Evolutionary conservation across 2,113 vertebrate genomes (phyloP), one percentile per base, ranked within the genome.

Genomic region (Ammodytes dubius): DNA sequence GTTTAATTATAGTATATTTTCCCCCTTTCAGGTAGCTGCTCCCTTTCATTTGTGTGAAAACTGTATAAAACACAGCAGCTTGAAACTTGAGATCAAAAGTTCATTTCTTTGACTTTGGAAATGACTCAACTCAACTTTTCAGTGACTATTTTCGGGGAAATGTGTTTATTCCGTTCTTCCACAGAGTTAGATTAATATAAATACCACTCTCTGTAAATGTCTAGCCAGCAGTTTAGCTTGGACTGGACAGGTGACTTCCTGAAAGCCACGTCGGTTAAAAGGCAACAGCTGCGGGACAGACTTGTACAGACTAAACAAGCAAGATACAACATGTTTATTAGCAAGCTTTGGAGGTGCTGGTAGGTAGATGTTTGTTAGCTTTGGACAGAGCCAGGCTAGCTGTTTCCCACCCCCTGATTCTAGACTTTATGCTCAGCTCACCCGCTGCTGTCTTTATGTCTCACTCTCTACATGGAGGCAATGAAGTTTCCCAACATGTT

Each of bases 321-420:
- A 68, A 79, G 61, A 72, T 2, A 7, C 40, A 1, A 73, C 47
- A 66, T 53, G 60, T 74, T 63, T 17, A 61, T 71, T 37, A 13
- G 6, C 11, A 0, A 78, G 35, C 11, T 47, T 27, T 53, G 37
- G n/a, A 70, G 15, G 10, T 39, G 39, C 56, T 49, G 42, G 13
- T 54, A 59, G 50, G 39, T n/a, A 5, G 53, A 64, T 43, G 27
- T 27, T 1, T 27, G 27, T 75, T 63, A 8, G 40, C 13, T 60
- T 76, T 58, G 54, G 13, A 56, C 47, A 37, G 8, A 80, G 60
- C 2, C 13, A 35, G 40, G 40, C 7, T 12, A 3, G 11, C 15
- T 43, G 43, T 64, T 47, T 56, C 12, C 15, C n/a, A 5, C 27
- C 15, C n/a, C 8, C 27, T 61, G 2, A 37, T 72, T 64, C 39